Base-by-base conservation (phyloP, 2,113 vertebrate species). In the Atlantisia rogersi region DNA sequence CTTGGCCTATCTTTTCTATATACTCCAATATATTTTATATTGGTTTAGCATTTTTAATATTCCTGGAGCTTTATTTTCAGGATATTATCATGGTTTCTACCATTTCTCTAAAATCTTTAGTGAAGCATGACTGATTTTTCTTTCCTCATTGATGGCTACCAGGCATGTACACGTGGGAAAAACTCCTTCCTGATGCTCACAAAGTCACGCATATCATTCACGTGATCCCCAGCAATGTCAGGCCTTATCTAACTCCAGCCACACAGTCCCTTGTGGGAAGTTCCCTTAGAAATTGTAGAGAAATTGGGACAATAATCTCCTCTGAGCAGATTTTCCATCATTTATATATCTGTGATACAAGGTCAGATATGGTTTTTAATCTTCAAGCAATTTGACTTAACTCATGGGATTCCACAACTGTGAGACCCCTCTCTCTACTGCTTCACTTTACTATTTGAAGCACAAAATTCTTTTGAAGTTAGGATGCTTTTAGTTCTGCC, bases 381-480 rank as follows among this genome's bases (percentile, higher is more conserved):
- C 74, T 90, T 86, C 81, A 81, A 79, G 58, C 14, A 50, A 50
- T 69, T 85, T 83, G 55, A 68, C 32, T 90, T 85, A 64, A 86
- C 63, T 79, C 65, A 40, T 78, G 79, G 75, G 77, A 95, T 88
- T 93, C 67, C 70, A 65, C 28, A 91, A 53, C 80, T 42, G 8
- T 50, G 50, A 78, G 39, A 14, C 10, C 31, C 60, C 92, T 94
- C 82, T 87, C 59, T 87, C 80, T 70, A 31, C 53, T 88, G 37
- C 56, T 62, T 64, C 39, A 32, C 59, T 84, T 87, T 29, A 85
- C 77, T 83, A 82, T 82, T 84, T 82, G 84, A 93, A 70, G 32
- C 28, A 2, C 50, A 82, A 87, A 92, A 69, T 48, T 11, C 48
- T 68, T 82, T 82, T 93, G 92, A 96, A 95, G 78, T 82, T 74